Conservation (phyloP, 2,113 vertebrate genomes). For the Acrocephalus arundinaceus region DNA sequence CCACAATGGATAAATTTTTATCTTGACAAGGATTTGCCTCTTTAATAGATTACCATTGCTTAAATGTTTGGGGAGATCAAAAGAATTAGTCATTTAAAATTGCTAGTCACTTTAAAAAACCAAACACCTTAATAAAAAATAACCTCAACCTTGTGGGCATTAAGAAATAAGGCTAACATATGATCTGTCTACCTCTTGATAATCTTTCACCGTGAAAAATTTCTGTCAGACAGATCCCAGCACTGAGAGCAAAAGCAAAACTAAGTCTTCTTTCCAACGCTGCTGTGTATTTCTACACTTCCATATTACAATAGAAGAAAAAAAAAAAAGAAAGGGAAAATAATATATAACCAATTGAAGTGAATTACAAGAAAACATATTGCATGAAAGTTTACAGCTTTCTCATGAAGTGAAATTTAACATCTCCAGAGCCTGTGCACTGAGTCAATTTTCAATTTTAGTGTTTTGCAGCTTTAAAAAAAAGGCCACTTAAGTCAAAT, state of each 20-base stretch:
- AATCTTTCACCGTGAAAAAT: background rate
- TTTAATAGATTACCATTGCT: background rate
- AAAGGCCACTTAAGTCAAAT: constrained; percentile 74
- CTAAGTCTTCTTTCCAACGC: background rate
- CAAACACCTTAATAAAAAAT: background rate
- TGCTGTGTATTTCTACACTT: background rate
- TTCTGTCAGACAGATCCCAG: background rate
- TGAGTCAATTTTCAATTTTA: constrained; percentile 57
- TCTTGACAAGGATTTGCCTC: background rate
- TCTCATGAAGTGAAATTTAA: constrained; percentile 62
- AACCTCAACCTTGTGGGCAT: background rate
- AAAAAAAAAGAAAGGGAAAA: background rate
- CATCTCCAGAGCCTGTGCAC: constrained; percentile 44
- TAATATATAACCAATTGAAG: background rate
- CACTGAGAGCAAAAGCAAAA: background rate
- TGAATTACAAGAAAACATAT: background rate
- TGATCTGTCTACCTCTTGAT: background rate
- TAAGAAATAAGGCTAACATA: background rate
- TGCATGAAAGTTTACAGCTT: constrained; percentile 51
- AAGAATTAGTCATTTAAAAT: background rate
- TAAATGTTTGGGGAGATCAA: background rate
- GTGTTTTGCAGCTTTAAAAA: constrained; percentile 63
- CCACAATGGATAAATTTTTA: background rate
- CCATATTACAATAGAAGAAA: background rate
- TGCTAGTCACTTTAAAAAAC: background rate